Conservation (phyloP, 2,797 vertebrate species). For the Myotis daubentonii region DNA sequence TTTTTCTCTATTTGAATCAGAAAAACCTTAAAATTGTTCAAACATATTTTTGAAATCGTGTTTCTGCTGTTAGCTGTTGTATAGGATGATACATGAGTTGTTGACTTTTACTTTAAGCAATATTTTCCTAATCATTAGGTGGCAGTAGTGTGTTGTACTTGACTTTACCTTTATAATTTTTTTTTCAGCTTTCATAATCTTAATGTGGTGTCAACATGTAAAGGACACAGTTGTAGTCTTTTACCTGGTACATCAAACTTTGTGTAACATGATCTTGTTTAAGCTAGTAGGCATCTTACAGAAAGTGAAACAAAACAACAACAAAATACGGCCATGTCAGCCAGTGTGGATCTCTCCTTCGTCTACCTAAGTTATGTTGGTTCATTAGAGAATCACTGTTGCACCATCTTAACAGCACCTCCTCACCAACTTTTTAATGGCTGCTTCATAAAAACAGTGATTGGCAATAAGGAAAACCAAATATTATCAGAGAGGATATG, state of each 20-base stretch:
- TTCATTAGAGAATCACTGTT: background rate
- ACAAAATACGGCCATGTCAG: background rate
- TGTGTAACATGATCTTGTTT: slow-evolving; percentile 60
- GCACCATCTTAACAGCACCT: background rate
- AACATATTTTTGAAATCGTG: background rate
- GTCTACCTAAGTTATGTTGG: background rate
- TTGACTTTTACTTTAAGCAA: slow-evolving; percentile 41
- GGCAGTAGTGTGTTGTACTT: slow-evolving; percentile 92
- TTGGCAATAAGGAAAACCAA: slow-evolving; percentile 58
- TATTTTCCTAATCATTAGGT: slow-evolving; percentile 88
- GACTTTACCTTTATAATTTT: slow-evolving; percentile 72
- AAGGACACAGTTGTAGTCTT: slow-evolving; percentile 34
- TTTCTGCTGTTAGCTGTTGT: background rate
- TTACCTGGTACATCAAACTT: background rate
- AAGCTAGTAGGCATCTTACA: background rate
- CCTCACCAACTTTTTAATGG: background rate
- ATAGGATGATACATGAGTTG: background rate
- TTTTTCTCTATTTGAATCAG: slow-evolving; percentile 27
- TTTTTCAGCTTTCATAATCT: slow-evolving; percentile 48
- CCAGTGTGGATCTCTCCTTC: background rate
- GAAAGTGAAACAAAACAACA: background rate
- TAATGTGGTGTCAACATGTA: slow-evolving; percentile 57
- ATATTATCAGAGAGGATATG: slow-evolving; percentile 45
- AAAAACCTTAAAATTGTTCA: slow-evolving; percentile 46
- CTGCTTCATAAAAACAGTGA: slow-evolving; percentile 17